Evolutionary conservation across 2,888 invertebrate species (phyloP), one percentile per base, ranked within the genome.

Genomic region (Blera fallax): DNA sequence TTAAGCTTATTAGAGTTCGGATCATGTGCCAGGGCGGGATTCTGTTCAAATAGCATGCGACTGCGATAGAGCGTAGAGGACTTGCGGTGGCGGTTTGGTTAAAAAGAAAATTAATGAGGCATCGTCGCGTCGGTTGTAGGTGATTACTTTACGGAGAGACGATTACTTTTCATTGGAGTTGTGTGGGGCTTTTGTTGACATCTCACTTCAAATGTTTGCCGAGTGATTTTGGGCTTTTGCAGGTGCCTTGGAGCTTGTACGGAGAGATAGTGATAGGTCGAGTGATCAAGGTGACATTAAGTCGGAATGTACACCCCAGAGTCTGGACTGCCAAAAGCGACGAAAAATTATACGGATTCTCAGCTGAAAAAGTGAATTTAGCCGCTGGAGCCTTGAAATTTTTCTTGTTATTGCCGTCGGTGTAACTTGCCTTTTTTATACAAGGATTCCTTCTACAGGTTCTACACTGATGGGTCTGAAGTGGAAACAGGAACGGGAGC

Each of bases 41-140:
- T 32, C 80, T 80, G 80, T 80, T 65, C 52, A 80, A 65, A 80
- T 73, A 80, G 29, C 48, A 56, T 34, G 62, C n/a, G 70, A 70
- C 45, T 34, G 62, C 16, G 70, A 70, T 54, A 77, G 18, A 11
- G 40, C 10, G 64, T 27, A 32, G n/a, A n/a, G n/a, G 62, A 40
- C n/a, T 52, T 43, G 65, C 52, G 74, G 40, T 60, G 58, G 77
- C 58, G 77, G 67, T 78, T 69, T 11, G 16, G 43, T 58, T 43
- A 7, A 62, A 48, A 45, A 14, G 45, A 45, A 64, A 64, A 74
- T 43, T 50, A 60, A 58, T 72, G 11, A 34, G 18, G 37, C 72
- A 24, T 56, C 54, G 18, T 34, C 34, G 34, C 54, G 18, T 34
- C 34, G 34, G 34, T 56, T 32, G 11, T 24, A 43, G 48, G 34